Evolutionary conservation across 2,113 vertebrate species (phyloP).

Genomic region (Recurvirostra avosetta): DNA sequence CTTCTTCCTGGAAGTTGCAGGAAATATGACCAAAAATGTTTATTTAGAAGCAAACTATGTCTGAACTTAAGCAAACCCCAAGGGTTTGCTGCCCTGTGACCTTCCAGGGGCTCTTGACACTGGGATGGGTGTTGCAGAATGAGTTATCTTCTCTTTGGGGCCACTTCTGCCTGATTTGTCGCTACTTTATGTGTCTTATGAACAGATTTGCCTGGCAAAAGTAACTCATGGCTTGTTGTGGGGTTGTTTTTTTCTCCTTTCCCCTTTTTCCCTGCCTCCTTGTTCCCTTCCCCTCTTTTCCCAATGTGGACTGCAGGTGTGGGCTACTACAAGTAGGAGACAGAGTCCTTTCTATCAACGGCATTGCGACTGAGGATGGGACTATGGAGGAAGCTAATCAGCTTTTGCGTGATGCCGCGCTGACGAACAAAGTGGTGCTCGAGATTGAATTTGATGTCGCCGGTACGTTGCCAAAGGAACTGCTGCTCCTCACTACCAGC

Average conservation of each 20-base stretch:
- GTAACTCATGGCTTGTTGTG: neutral
- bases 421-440: constrained; percentile 87
- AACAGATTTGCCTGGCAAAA: neutral
- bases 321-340: constrained; percentile 94
- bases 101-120: neutral
- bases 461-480: constrained; percentile 67
- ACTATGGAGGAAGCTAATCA: constrained; percentile 97
- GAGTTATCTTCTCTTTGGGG: neutral
- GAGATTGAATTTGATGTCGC: constrained; percentile 95
- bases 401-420: constrained; percentile 90
- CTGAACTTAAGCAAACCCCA: neutral
- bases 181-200: neutral
- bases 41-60: neutral
- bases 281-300: neutral
- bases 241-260: neutral
- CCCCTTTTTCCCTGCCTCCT: neutral
- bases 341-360: constrained; percentile 90
- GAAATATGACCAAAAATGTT: neutral
- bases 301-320: constrained; percentile 75
- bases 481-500: neutral
- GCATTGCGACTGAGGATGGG: constrained; percentile 91
- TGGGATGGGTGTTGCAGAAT: rapidly evolving
- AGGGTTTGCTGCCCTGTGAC: neutral
- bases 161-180: neutral
- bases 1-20: neutral